Base-by-base conservation (phyloP, 2,888 invertebrate genomes). In the Caenorhabditis virilis region DNA sequence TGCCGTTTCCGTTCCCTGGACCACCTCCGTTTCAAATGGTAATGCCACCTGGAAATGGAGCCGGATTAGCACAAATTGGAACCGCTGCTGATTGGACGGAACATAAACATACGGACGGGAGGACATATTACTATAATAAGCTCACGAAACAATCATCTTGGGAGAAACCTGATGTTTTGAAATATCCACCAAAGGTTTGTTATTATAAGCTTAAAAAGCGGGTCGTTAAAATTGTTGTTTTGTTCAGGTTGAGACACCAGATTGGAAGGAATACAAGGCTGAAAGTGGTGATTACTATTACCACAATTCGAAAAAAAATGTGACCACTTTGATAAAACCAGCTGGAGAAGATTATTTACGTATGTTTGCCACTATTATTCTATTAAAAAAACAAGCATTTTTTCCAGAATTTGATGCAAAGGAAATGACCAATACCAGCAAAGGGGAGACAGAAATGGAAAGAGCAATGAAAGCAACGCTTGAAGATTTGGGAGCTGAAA, bases 141-240 rank as follows among this genome's bases (percentile, higher is more conserved):
- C 42, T 59, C 0, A 82, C 78, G 7, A 83, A 83, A 84, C 92
- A 94, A 84, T 95, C 95, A 62, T 89, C 91, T 0, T 98, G 98
- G 98, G 95, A 95, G 81, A 98, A 98, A 84, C 98, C 98, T 0
- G 95, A 97, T 84, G 92, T 92, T 67, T 85, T 98, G 49, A 97
- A 97, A 86, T 89, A 92, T 23, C 89, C 91, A 7, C 88, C 90
- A 26, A 94, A 95, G 87, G 91, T 91, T 84, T 77, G 75, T n/a
- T n/a, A 9, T 13, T 22, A 22, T 9, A 15, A n/a, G n/a, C n/a
- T n/a, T n/a, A n/a, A n/a, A n/a, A n/a, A n/a, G n/a, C n/a, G n/a
- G n/a, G n/a, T n/a, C n/a, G n/a, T n/a, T n/a, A n/a, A n/a, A n/a
- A n/a, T n/a, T n/a, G n/a, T n/a, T n/a, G n/a, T n/a, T n/a, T n/a